These are phyloP conservation scores for Bambusicola thoracicus DNA, from an alignment of 2,113 vertebrate species.

Conservation along the genomic window DNA sequence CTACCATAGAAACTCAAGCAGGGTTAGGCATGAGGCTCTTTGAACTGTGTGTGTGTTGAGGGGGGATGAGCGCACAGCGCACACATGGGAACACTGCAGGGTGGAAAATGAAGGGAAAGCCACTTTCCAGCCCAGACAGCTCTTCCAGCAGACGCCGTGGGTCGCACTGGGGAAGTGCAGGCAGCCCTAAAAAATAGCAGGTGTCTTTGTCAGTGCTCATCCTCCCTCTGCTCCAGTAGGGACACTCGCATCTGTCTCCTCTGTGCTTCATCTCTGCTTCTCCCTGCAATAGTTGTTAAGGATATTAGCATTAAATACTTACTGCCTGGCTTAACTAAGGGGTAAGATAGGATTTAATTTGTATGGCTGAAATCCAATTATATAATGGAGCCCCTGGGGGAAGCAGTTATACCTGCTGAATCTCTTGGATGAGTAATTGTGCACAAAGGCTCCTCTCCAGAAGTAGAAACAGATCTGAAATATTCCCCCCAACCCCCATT, in stretches of 20 bases:
- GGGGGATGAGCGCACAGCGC: not conserved
- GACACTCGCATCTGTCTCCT: not conserved
- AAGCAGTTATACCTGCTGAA: constrained; percentile 76
- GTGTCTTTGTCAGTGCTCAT: not conserved
- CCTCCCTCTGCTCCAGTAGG: not conserved
- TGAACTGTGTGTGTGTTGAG: not conserved
- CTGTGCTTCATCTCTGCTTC: constrained; percentile 39
- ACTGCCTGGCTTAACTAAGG: constrained; percentile 76
- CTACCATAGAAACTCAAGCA: constrained; percentile 13
- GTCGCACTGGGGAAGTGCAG: not conserved
- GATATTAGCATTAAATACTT: constrained; percentile 78
- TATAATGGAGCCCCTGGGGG: constrained; percentile 72
- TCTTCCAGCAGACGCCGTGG: not conserved
- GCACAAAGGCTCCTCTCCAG: constrained; percentile 65
- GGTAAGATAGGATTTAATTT: constrained; percentile 78
- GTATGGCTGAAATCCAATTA: constrained; percentile 79
- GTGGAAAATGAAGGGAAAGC: not conserved
- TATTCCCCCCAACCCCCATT: not conserved
- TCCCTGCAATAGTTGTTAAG: constrained; percentile 68
- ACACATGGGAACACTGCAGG: not conserved
- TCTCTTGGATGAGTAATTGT: constrained; percentile 74
- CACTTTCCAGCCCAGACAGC: not conserved
- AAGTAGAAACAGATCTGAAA: constrained; percentile 58
- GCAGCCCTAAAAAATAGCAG: not conserved
- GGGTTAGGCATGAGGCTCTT: constrained; percentile 36